Evolutionary conservation across 1,140 invertebrate species (phyloP), one percentile per base, ranked within the genome.

Genomic region (Ceratitis capitata): DNA sequence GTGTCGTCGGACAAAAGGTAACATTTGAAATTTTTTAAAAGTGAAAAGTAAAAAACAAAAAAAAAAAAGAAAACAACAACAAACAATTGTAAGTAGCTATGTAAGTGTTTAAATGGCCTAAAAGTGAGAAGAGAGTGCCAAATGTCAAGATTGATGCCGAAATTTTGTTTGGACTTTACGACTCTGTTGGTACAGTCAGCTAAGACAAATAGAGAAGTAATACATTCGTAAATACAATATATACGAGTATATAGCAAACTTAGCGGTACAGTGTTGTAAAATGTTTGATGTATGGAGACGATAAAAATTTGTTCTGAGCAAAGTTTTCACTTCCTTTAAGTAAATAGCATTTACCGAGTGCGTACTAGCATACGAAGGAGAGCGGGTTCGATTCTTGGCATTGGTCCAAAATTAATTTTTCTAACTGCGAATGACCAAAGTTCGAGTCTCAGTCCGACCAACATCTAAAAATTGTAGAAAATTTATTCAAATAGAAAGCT

Each of bases 121-220:
- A 69, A 69, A 69, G 61, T 69, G 29, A n/a, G n/a, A 69, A 39
- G 61, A 69, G 29, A 69, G 61, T 69, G 61, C 61, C 61, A 69
- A 69, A 69, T 69, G 61, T 69, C 61, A 69, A 69, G 61, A 69
- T 69, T 69, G 61, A 69, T 69, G 61, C 14, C 61, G 61, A 35
- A 69, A 69, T 35, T 69, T 29, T 69, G 32, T 19, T n/a, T 35
- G 61, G 29, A 39, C 61, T 69, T n/a, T n/a, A n/a, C n/a, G 61
- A 26, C 56, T 10, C 61, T 35, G 32, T 69, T 69, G 61, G 12
- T 35, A 14, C 23, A 61, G 26, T 29, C 58, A 32, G 6, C 26
- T 14, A 32, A 61, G 29, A 10, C 29, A 61, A 32, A 32, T 61
- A 16, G 1, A 23, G n/a, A n/a, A n/a, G n/a, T n/a, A 12, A 61